A percentile compares a stretch with the other conserved stretches of the same genome.
Conservation (phyloP, 2,113 vertebrate genomes). For the Barnardius zonarius region DNA sequence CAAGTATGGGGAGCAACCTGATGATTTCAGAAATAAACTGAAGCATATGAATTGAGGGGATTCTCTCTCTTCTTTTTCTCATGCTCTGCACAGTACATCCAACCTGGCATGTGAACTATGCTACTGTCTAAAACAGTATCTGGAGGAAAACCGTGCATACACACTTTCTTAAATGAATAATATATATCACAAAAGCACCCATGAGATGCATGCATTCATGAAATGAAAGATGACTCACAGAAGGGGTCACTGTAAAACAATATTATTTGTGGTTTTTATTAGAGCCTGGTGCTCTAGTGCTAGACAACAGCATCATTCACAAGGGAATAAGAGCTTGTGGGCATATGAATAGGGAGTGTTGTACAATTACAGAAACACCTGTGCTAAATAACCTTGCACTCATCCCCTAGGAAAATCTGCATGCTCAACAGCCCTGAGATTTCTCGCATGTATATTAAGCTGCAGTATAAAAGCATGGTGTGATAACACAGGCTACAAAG, state of each 20-base stretch:
- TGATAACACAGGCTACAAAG: not conserved
- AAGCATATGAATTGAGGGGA: not conserved
- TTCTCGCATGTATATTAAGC: conserved; percentile 9
- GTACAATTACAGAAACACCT: conserved; percentile 56
- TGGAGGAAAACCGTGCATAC: not conserved
- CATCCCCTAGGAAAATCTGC: conserved; percentile 45
- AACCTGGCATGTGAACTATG: not conserved
- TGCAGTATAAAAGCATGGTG: not conserved
- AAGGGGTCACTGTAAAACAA: conserved; percentile 25
- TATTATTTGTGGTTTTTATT: conserved; percentile 16
- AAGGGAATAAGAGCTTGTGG: conserved; percentile 39
- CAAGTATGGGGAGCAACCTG: not conserved
- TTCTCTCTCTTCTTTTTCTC: not conserved
- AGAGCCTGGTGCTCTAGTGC: not conserved
- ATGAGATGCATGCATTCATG: not conserved
- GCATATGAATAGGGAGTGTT: not conserved
- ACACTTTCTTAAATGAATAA: not conserved
- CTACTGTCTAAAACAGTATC: not conserved
- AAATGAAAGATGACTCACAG: conserved; percentile 1
- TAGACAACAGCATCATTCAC: conserved; percentile 6
- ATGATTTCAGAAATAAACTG: not conserved
- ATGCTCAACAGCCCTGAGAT: conserved; percentile 21
- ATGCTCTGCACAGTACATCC: not conserved
- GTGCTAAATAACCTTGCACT: conserved; percentile 37
- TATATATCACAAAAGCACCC: not conserved